Conservation (phyloP, 2,113 vertebrate genomes). For the Rhynchopsitta pachyrhyncha region DNA sequence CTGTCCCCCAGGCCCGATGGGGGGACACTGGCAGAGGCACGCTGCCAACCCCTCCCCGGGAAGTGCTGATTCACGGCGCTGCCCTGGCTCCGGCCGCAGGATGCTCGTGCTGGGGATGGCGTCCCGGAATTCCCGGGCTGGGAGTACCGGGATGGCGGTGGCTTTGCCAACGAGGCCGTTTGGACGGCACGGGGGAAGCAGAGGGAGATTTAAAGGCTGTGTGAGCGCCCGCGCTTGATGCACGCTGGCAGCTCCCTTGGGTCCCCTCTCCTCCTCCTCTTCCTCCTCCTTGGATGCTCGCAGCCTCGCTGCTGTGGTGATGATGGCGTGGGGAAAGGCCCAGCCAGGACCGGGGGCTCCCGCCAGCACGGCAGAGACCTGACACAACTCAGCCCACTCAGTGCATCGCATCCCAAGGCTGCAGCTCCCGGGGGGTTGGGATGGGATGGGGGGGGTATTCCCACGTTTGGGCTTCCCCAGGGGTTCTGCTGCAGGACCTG, state of each 20-base stretch:
- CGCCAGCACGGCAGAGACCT: accelerated
- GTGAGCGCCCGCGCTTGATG: background rate
- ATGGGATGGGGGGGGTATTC: no score
- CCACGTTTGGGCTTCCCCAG: background rate
- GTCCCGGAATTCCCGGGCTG: background rate
- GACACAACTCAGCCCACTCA: background rate
- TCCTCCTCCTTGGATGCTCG: background rate
- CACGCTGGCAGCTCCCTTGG: background rate
- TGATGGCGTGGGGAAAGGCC: background rate
- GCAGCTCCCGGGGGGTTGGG: background rate
- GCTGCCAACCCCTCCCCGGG: background rate
- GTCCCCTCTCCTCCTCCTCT: background rate
- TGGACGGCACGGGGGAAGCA: background rate
- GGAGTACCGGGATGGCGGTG: background rate
- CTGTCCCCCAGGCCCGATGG: accelerated
- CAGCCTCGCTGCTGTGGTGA: accelerated
- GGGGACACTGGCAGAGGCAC: background rate
- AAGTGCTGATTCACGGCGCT: conserved; percentile 53
- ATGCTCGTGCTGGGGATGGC: background rate
- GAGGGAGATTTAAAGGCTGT: conserved; percentile 50
- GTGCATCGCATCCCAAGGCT: background rate
- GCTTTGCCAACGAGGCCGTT: background rate
- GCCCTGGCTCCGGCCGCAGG: background rate
- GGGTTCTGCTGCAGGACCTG: background rate
- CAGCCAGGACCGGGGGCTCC: background rate